These are phyloP conservation scores for Epirrita christyi DNA, from an alignment of 2,888 invertebrate species.

Conservation along the genomic window DNA sequence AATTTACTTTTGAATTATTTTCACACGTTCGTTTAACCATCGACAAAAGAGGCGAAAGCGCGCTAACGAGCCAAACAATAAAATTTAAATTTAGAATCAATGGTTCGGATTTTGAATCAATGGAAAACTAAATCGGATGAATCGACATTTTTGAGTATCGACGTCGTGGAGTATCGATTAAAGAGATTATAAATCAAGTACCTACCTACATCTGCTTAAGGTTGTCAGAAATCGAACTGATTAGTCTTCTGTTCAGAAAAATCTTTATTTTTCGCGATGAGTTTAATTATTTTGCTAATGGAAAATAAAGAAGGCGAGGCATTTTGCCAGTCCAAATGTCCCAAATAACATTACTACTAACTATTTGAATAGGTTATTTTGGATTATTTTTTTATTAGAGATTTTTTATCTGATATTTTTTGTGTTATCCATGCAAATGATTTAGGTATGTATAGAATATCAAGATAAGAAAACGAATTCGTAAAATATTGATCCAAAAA, in stretches of 20 bases:
- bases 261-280: no score
- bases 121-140: slow-evolving; percentile 77
- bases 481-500: no score
- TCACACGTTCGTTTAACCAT: slow-evolving; percentile 65
- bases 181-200: slow-evolving; percentile 64
- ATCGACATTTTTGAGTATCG: slow-evolving; percentile 59
- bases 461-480: no score
- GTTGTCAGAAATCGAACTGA: background rate
- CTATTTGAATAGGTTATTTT: no score
- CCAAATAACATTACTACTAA: no score
- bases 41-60: slow-evolving; percentile 55
- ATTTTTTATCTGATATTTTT: no score
- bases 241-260: background rate
- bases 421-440: no score
- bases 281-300: no score
- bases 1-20: slow-evolving; percentile 44
- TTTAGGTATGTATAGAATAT: no score
- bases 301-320: no score
- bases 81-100: slow-evolving; percentile 65
- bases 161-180: slow-evolving; percentile 45
- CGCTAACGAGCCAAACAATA: slow-evolving; percentile 70
- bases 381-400: no score
- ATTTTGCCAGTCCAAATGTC: no score
- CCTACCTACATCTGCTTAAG: slow-evolving; percentile 46
- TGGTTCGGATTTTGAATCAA: slow-evolving; percentile 33